Conservation (phyloP, 2,888 invertebrate genomes). For the Philereme vetulata region DNA sequence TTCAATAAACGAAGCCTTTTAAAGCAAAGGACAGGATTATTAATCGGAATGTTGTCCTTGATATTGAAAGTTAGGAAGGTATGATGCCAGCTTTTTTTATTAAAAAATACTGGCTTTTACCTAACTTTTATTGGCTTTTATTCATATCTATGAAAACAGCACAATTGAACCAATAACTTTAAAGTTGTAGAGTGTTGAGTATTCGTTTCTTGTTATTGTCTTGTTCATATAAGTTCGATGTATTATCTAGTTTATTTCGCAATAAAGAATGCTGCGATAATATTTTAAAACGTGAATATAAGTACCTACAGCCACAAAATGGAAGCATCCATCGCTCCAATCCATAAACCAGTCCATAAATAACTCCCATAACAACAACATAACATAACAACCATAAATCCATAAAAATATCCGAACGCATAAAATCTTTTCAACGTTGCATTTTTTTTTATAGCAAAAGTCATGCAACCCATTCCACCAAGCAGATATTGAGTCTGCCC, state of each 20-base stretch:
- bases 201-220: background rate
- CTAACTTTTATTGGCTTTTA: too few species aligned
- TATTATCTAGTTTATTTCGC: slow-evolving; percentile 7
- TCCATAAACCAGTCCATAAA: slow-evolving; percentile 52
- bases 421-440: slow-evolving; percentile 53
- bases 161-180: too few species aligned
- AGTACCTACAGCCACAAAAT: slow-evolving; percentile 36
- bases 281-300: slow-evolving; percentile 7
- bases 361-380: too few species aligned
- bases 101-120: too few species aligned
- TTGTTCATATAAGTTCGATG: slow-evolving; percentile 1
- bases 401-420: slow-evolving; percentile 60
- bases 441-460: slow-evolving; percentile 41
- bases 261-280: slow-evolving; percentile 3
- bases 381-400: too few species aligned
- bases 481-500: slow-evolving; percentile 57
- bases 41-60: too few species aligned
- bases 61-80: too few species aligned
- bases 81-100: too few species aligned
- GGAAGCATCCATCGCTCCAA: slow-evolving; percentile 49
- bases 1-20: slow-evolving; percentile 6
- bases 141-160: too few species aligned
- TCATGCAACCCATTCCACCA: slow-evolving; percentile 55
- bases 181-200: too few species aligned
- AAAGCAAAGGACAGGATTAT: background rate